A percentile compares a stretch with the other conserved stretches of the same genome.
These are phyloP conservation scores for Mus minutoides DNA, from an alignment of 2,797 vertebrate genomes.

Conservation along the genomic window DNA sequence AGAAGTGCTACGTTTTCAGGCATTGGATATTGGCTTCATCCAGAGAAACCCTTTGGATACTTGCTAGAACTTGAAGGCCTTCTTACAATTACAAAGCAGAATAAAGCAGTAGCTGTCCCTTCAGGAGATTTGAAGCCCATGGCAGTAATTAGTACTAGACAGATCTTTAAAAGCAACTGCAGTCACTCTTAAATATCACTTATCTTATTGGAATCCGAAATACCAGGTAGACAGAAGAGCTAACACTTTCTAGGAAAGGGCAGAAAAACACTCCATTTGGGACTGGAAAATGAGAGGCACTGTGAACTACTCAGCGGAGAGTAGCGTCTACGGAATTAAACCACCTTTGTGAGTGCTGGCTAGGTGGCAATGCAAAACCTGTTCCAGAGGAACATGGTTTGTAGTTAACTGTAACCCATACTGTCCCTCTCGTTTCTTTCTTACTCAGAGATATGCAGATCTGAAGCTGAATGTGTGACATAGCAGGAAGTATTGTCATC, in stretches of 20 bases:
- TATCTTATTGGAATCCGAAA: neutral
- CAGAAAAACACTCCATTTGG: neutral
- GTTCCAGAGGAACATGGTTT: neutral
- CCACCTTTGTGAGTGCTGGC: neutral
- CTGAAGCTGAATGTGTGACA: neutral
- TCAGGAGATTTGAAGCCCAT: neutral
- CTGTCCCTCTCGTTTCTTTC: neutral
- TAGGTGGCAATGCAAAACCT: neutral
- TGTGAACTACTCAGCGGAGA: neutral
- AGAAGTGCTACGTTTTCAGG: neutral
- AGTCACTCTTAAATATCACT: slow-evolving; percentile 25
- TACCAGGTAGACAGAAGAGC: neutral
- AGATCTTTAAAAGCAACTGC: neutral
- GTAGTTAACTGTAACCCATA: neutral
- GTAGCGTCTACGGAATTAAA: slow-evolving; percentile 17
- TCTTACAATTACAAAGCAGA: neutral
- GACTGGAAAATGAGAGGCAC: slow-evolving; percentile 42
- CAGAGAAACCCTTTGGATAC: neutral
- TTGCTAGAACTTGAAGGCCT: neutral
- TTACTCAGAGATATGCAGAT: neutral
- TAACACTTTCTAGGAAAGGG: neutral
- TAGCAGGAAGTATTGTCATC: neutral
- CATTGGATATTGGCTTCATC: neutral
- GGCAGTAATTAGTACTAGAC: neutral
- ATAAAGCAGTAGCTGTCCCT: neutral